These are phyloP conservation scores for Drymonia ruficornis DNA, from an alignment of 2,888 invertebrate genomes.

Conservation along the genomic window DNA sequence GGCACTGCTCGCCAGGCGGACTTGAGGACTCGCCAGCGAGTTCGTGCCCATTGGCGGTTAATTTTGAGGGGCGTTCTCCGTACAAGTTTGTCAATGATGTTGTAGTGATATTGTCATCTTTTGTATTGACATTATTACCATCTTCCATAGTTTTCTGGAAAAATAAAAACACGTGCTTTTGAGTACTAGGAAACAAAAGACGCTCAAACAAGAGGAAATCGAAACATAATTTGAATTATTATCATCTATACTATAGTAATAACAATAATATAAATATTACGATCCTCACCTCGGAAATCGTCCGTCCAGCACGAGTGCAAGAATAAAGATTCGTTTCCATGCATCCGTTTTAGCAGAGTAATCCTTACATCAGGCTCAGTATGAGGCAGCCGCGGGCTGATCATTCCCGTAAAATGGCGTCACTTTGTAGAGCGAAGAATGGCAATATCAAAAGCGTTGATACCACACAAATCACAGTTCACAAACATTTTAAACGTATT, in stretches of 20 bases:
- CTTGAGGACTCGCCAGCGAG: conserved; percentile 55
- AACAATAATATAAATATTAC: conserved; percentile 54
- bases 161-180: conserved; percentile 73
- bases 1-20: conserved; percentile 53
- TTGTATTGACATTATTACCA: conserved; percentile 77
- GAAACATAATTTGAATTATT: conserved; percentile 66
- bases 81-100: conserved; percentile 66
- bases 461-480: conserved; percentile 58
- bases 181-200: conserved; percentile 79
- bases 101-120: conserved; percentile 72
- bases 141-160: conserved; percentile 85
- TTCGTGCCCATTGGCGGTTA: conserved; percentile 75
- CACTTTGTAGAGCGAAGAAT: conserved; percentile 81
- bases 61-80: conserved; percentile 67
- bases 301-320: conserved; percentile 83
- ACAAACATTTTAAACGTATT: conserved; percentile 64
- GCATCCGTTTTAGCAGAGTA: conserved; percentile 76
- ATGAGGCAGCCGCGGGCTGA: conserved; percentile 83
- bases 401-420: conserved; percentile 86
- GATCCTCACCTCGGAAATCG: conserved; percentile 77
- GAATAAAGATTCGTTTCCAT: conserved; percentile 78
- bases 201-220: conserved; percentile 76
- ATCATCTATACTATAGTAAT: conserved; percentile 56
- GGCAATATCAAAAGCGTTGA: conserved; percentile 73
- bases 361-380: conserved; percentile 82